Evolutionary conservation across 2,113 vertebrate genomes (phyloP), one percentile per base, ranked within the genome.

Genomic region (Hymenochirus boettgeri): DNA sequence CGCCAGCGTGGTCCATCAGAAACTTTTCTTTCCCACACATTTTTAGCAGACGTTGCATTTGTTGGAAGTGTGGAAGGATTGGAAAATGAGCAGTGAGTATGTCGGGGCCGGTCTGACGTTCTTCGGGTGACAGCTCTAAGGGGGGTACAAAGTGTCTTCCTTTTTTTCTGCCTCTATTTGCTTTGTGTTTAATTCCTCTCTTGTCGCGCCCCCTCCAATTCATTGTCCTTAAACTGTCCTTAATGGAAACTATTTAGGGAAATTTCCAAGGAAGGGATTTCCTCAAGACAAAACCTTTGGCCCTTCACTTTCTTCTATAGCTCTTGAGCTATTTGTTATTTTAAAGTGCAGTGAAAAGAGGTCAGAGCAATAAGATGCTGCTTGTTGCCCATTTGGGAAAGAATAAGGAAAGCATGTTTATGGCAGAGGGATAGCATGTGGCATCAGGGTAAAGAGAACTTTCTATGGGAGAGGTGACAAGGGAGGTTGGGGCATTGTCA

Each of bases 11-110:
- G 57, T 9, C 33, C 47, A 23, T 10, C 13, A 39, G 35, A 53
- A 60, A 46, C 56, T 21, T 24, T 11, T 21, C 46, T 42, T 59
- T 48, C n/a, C n/a, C 12, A 7, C 5, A 46, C 48, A 22, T 52
- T n/a, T 33, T 2, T 39, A 50, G 42, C 63, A 66, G 55, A 66
- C 23, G 31, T 19, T 48, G 23, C 23, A 33, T 51, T 60, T 69
- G 59, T 56, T 60, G 42, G 59, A n/a, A 9, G 12, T 69, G n/a
- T n/a, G 33, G 57, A 60, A 42, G 47, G 56, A 69, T 69, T 52
- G 17, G 31, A 46, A 53, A 69, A 53, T 60, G 42, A 33, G 18
- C n/a, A 19, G 15, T n/a, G 18, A 31, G 18, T 2, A 26, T 13
- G 11, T 17, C 13, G 17, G 24, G 19, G 56, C 8, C 56, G 9